Base-by-base conservation (phyloP, 30 jellyfish, hydroid and myxozoan species). In the Aurelia aurita region DNA sequence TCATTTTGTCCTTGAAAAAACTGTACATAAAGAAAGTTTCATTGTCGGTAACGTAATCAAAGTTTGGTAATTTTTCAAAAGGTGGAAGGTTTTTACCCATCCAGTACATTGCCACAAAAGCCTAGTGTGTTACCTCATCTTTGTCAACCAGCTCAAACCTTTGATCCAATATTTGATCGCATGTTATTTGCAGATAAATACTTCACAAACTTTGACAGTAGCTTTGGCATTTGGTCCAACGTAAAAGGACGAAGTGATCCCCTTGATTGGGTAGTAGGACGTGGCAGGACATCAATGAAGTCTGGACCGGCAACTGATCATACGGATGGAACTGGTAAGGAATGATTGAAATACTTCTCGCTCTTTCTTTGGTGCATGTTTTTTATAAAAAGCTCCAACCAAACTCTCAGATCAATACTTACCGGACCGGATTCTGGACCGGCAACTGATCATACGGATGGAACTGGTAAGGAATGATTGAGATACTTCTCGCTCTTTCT, bases 201-300 rank as follows among this genome's bases (percentile, higher is more conserved):
- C 57, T 69, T 35, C 69, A 55, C 77, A 9, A 81, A 81, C 74
- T 81, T 81, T 44, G 69, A 81, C 39, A 68, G n/a, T 69, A 85
- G 91, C 29, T 16, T 81, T 34, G 91, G 91, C n/a, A 70, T 81
- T 31, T 81, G 91, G 91, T 63, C 84, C 1, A 81, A 81, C 34
- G 84, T 66, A 25, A 44, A 59, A 6, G 53, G 34, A 22, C 11
- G 51, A 43, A 69, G 44, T 5, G 91, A 69, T 25, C 91, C 84
- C 5, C 69, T 81, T 23, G 72, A 81, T 18, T 81, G 91, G 91
- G 58, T 54, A 34, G 21, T 84, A 21, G 91, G 85, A 22, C 85
- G 91, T 29, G 91, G 91, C 19, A 69, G 65, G 39, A 54, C 74
- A 6, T 63, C 81, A 5, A 9, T 21, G 2, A 15, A 12, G 1